These are phyloP conservation scores for Bombus sibiricus DNA, from an alignment of 1,140 invertebrate genomes.

Conservation along the genomic window DNA sequence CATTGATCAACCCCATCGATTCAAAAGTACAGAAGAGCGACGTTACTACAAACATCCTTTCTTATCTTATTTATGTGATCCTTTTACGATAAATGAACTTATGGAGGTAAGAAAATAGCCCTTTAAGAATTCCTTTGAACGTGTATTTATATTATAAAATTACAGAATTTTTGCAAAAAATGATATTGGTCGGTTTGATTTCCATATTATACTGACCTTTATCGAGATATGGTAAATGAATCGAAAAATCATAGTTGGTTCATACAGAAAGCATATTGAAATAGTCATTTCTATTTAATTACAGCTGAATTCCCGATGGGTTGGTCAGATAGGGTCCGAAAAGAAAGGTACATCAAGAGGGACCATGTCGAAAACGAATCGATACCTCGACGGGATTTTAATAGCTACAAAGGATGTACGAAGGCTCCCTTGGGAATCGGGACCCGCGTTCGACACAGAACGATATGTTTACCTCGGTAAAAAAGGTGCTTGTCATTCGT, in stretches of 20 bases:
- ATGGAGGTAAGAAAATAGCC: too few species aligned
- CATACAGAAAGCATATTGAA: neutral
- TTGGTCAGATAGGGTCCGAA: constrained; percentile 2
- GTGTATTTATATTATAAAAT: too few species aligned
- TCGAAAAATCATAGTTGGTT: neutral
- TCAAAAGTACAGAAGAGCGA: too few species aligned
- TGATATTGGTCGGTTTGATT: too few species aligned
- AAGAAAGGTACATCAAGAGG: neutral
- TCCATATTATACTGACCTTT: too few species aligned
- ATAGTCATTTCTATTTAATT: constrained; percentile 27
- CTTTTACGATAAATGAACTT: too few species aligned
- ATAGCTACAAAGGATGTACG: constrained; percentile 42
- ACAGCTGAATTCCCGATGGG: neutral
- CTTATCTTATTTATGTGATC: too few species aligned
- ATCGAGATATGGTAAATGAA: neutral
- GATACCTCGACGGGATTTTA: constrained; percentile 43
- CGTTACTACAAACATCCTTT: too few species aligned
- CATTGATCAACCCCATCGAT: too few species aligned
- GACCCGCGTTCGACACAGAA: neutral
- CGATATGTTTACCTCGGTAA: constrained; percentile 21
- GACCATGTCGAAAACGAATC: constrained; percentile 27
- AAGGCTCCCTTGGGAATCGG: constrained; percentile 18
- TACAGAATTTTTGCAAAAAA: too few species aligned
- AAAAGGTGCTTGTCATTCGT: constrained; percentile 52
- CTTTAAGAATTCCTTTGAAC: too few species aligned